Conservation (phyloP, 2,888 invertebrate genomes). For the Drosophila lacicola region DNA sequence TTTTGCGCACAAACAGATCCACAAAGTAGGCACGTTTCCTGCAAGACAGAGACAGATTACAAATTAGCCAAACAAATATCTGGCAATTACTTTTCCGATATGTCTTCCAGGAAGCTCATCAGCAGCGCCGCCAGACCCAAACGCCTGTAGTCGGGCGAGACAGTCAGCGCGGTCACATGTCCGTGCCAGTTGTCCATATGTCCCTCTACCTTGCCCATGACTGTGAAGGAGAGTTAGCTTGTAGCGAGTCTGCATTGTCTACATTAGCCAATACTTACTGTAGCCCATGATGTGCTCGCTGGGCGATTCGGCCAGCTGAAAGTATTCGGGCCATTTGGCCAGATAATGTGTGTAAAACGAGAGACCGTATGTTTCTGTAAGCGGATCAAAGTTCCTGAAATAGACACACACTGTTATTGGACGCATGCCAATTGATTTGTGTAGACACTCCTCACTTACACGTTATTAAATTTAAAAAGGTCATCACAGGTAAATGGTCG, state of each 20-base stretch:
- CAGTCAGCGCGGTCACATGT: conserved; percentile 98
- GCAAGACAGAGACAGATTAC: too few species aligned
- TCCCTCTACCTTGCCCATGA: conserved; percentile 99
- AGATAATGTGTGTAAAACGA: conserved; percentile 99
- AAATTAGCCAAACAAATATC: too few species aligned
- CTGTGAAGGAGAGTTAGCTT: conserved; percentile 85
- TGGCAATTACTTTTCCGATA: conserved; percentile 96
- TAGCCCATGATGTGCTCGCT: conserved; percentile 99
- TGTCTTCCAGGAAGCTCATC: conserved; percentile 97
- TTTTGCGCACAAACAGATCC: conserved; percentile 98
- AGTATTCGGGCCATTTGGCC: conserved; percentile 99
- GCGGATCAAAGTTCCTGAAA: conserved; percentile 95
- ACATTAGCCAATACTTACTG: conserved; percentile 88
- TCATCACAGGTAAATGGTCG: conserved; percentile 97
- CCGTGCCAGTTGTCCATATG: conserved; percentile 99
- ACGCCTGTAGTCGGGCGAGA: conserved; percentile 96
- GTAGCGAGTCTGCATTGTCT: neutral
- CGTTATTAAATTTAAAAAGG: conserved; percentile 97
- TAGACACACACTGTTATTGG: neutral
- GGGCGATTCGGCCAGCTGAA: conserved; percentile 97
- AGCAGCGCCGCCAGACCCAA: conserved; percentile 96
- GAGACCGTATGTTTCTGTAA: conserved; percentile 98
- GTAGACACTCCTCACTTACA: conserved; percentile 88
- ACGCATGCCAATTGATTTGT: neutral
- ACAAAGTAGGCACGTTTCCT: conserved; percentile 99